Evolutionary conservation across 2,797 vertebrate genomes (phyloP), one percentile per base, ranked within the genome.

Genomic region (Siniperca undulata): DNA sequence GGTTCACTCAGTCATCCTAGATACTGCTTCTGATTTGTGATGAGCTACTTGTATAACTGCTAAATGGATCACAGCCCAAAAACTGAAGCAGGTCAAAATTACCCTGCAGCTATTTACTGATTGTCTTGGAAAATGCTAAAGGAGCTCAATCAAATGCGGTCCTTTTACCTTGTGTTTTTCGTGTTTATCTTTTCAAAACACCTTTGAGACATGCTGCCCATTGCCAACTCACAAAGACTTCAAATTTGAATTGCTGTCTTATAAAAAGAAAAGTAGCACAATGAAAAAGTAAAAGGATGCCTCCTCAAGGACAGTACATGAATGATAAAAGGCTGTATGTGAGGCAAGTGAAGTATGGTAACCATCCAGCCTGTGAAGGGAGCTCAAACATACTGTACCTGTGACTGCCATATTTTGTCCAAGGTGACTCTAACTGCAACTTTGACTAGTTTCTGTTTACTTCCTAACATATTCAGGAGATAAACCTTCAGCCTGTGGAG

Each of bases 161-260:
- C 17, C 24, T 50, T 67, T 58, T 48, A 70, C 70, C 65, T 78
- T 50, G 9, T 61, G 56, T 77, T 78, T 34, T 81, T 81, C 14
- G 0, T 73, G 68, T 88, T 91, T 86, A 89, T 91, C 88, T 88
- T 81, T 83, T 74, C 30, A 38, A 80, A 89, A 82, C 86, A 87
- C 83, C 78, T 91, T 85, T 62, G 74, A 84, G 77, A 81, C 27
- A 30, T 22, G 52, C 48, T 58, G 46, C 27, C 67, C 20, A 61
- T 67, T 69, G 68, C 36, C 40, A 67, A 46, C 79, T 71, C 64
- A 73, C 60, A 86, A 74, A 89, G 56, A 65, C 40, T 36, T 55
- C 69, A 78, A 74, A 84, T 82, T 74, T 56, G 60, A 86, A 85
- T 73, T 78, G 53, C 60, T 77, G 64, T 86, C 72, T 78, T 73